Percentiles rank a stretch among this genome's conserved stretches.
Conservation (phyloP, 2,797 vertebrate species). For the Xiphophorus birchmanni region DNA sequence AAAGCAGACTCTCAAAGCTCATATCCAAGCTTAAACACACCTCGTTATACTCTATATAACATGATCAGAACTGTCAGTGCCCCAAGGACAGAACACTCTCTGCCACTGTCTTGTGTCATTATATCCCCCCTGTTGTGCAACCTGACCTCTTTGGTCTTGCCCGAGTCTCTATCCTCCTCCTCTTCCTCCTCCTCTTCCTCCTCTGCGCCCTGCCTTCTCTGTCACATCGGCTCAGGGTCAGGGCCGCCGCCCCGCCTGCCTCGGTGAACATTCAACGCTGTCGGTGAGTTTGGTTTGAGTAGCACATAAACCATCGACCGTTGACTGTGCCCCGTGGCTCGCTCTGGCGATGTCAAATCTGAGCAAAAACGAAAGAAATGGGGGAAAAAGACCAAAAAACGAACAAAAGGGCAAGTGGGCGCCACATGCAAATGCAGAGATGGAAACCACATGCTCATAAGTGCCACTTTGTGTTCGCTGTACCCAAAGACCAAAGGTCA, state of each 20-base stretch:
- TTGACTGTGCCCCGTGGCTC: slow-evolving; percentile 97
- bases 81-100: slow-evolving; percentile 52
- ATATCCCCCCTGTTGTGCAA: slow-evolving; percentile 38
- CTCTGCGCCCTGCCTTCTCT: slow-evolving; percentile 31
- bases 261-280: slow-evolving; percentile 97
- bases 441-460: slow-evolving; percentile 38
- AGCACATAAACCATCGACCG: slow-evolving; percentile 98
- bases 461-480: slow-evolving; percentile 65
- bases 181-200: slow-evolving; percentile 20
- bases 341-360: slow-evolving; percentile 59
- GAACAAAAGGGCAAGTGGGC: slow-evolving; percentile 51
- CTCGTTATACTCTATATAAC: slow-evolving; percentile 15
- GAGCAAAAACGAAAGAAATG: neutral
- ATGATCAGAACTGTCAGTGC: slow-evolving; percentile 33
- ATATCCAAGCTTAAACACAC: slow-evolving; percentile 23
- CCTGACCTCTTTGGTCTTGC: slow-evolving; percentile 50
- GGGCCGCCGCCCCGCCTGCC: slow-evolving; percentile 75
- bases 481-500: slow-evolving; percentile 87
- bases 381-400: neutral
- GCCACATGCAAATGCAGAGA: slow-evolving; percentile 42
- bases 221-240: slow-evolving; percentile 55
- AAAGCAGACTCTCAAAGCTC: slow-evolving; percentile 38
- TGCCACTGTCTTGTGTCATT: slow-evolving; percentile 56
- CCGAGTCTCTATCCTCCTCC: slow-evolving; percentile 25
- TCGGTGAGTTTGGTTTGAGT: slow-evolving; percentile 98